A percentile compares a stretch with the other conserved stretches of the same genome.
Conservation (phyloP, 2,888 invertebrate genomes). For the Lydus trimaculatus region DNA sequence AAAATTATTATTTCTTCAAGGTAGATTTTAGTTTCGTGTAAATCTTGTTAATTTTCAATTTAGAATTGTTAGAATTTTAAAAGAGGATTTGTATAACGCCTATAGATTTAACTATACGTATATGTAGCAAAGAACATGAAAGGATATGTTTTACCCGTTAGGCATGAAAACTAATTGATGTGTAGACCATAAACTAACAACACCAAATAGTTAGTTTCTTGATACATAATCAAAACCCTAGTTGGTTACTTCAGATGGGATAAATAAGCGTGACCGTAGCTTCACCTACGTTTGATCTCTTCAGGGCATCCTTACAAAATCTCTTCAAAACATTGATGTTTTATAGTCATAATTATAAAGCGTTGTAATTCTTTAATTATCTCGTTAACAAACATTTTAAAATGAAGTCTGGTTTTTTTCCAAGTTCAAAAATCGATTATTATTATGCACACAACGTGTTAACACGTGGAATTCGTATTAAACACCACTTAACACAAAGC, state of each 20-base stretch:
- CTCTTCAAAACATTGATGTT: not conserved
- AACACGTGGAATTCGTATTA: not conserved
- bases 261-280: conserved; percentile 6
- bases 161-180: conserved; percentile 9
- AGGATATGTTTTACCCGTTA: not conserved
- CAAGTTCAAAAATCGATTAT: not conserved
- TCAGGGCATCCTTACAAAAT: not conserved
- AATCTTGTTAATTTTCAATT: conserved; percentile 10
- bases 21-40: not conserved
- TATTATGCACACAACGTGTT: not conserved
- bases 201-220: conserved; percentile 9
- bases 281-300: conserved; percentile 7
- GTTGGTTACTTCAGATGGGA: not conserved
- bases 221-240: conserved; percentile 2
- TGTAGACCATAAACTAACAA: conserved; percentile 8
- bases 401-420: not conserved
- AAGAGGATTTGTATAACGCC: not conserved
- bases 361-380: not conserved
- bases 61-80: not conserved
- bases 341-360: not conserved
- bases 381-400: not conserved
- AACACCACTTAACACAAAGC: not conserved
- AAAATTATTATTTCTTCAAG: conserved; percentile 1
- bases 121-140: not conserved
- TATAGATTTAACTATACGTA: not conserved